Percentiles rank a stretch among this genome's conserved stretches.
phyloP scores from a whole-genome alignment of 2,888 invertebrate genomes.

The Choristoneura rosaceana region DNA sequence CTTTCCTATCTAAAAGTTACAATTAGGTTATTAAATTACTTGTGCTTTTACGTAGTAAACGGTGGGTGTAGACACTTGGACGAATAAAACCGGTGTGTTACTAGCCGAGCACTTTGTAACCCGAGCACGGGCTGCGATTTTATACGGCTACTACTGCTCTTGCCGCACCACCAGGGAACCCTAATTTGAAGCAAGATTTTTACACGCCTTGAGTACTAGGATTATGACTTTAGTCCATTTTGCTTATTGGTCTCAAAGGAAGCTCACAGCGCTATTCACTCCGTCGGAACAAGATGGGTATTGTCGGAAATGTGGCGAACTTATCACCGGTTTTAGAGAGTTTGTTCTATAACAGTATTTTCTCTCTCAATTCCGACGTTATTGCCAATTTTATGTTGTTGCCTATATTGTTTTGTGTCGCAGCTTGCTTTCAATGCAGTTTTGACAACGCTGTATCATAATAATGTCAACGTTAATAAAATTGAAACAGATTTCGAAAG shows the following conservation, averaged over 20 bases:
- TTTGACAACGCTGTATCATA: background rate
- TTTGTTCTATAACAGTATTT: constrained; percentile 34
- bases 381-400: constrained; percentile 32
- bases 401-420: constrained; percentile 17
- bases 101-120: constrained; percentile 55
- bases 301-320: constrained; percentile 14
- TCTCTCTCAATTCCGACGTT: constrained; percentile 21
- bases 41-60: constrained; percentile 47
- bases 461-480: background rate
- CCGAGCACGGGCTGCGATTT: constrained; percentile 54
- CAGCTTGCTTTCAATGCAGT: constrained; percentile 1
- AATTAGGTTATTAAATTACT: constrained; percentile 56
- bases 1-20: constrained; percentile 48
- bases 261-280: constrained; percentile 13
- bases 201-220: constrained; percentile 43
- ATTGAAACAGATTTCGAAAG: background rate
- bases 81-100: constrained; percentile 49
- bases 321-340: constrained; percentile 29
- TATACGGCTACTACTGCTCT: constrained; percentile 52
- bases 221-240: constrained; percentile 42
- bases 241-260: constrained; percentile 39
- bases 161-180: constrained; percentile 47
- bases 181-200: constrained; percentile 56
- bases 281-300: constrained; percentile 30
- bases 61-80: constrained; percentile 43